phyloP scores from a whole-genome alignment of 1,140 invertebrate species.

The Zaprionus camerounensis region DNA sequence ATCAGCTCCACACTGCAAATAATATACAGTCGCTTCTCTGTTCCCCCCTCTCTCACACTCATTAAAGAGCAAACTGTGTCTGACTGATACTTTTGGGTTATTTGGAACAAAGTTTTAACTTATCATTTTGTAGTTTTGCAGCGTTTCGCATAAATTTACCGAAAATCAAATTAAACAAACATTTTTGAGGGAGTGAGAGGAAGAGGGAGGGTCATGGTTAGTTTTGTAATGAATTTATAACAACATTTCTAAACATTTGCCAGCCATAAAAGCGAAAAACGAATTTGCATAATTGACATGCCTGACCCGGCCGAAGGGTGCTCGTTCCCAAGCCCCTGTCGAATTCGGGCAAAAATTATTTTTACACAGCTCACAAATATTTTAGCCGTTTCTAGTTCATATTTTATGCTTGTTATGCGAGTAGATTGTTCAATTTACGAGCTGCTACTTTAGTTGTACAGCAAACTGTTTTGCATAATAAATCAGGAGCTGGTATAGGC shows the following conservation, averaged over 20 bases:
- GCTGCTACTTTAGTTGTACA: constrained; percentile 9
- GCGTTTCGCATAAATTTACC: constrained; percentile 41
- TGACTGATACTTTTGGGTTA: neutral
- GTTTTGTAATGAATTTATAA: constrained; percentile 75
- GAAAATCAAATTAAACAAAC: constrained; percentile 64
- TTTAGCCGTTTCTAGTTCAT: constrained; percentile 5
- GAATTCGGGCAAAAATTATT: constrained; percentile 39
- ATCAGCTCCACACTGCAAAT: neutral
- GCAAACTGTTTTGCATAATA: constrained; percentile 12
- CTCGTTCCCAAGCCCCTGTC: neutral
- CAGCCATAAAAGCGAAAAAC: constrained; percentile 53
- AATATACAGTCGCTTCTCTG: neutral
- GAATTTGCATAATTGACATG: constrained; percentile 73
- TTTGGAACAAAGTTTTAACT: constrained; percentile 51
- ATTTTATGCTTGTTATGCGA: constrained; percentile 11
- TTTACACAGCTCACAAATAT: constrained; percentile 30
- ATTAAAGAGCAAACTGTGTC: constrained; percentile 16
- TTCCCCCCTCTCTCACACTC: neutral
- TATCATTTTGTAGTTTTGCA: constrained; percentile 66
- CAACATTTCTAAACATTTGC: constrained; percentile 68
- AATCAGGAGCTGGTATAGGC: neutral
- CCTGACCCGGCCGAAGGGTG: constrained; percentile 7
- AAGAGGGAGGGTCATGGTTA: constrained; percentile 30
- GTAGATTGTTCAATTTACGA: constrained; percentile 24
- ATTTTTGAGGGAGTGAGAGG: constrained; percentile 29